Conservation (phyloP, 2,113 vertebrate species). For the Salminus brasiliensis region DNA sequence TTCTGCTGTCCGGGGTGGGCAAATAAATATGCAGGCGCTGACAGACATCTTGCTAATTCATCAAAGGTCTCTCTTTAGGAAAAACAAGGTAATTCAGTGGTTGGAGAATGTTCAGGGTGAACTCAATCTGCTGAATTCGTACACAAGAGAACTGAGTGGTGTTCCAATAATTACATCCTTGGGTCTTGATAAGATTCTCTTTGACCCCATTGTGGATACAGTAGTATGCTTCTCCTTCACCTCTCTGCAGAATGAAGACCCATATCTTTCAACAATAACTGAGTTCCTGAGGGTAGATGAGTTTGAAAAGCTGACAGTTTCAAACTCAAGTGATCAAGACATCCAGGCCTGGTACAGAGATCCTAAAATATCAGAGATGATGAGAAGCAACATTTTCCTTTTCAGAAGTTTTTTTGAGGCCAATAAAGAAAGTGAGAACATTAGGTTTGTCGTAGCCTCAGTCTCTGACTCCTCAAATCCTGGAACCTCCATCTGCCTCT, state of each 20-base stretch:
- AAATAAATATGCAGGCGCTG: slow-evolving; percentile 40
- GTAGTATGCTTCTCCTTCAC: slow-evolving; percentile 57
- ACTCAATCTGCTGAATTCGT: slow-evolving; percentile 27
- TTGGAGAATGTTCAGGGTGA: slow-evolving; percentile 55
- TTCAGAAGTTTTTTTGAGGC: not conserved
- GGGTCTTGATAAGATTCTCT: not conserved
- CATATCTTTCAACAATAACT: slow-evolving; percentile 11
- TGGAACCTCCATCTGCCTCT: slow-evolving; percentile 23
- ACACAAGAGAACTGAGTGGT: slow-evolving; percentile 45
- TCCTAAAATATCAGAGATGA: not conserved
- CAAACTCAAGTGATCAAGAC: not conserved
- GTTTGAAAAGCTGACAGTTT: not conserved
- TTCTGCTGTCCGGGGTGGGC: slow-evolving; percentile 59
- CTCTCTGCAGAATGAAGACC: slow-evolving; percentile 51
- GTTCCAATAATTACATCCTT: not conserved
- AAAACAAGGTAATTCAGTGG: slow-evolving; percentile 41
- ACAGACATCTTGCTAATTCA: slow-evolving; percentile 7
- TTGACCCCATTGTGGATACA: slow-evolving; percentile 1
- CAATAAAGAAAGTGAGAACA: not conserved
- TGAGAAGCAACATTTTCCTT: slow-evolving; percentile 12
- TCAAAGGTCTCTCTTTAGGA: slow-evolving; percentile 14
- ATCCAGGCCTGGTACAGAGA: not conserved
- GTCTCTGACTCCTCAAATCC: slow-evolving; percentile 4
- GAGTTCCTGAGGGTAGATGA: not conserved
- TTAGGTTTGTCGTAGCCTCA: slow-evolving; percentile 14